phyloP scores from a whole-genome alignment of 2,888 invertebrate genomes.

The Oscheius myriophilus region DNA sequence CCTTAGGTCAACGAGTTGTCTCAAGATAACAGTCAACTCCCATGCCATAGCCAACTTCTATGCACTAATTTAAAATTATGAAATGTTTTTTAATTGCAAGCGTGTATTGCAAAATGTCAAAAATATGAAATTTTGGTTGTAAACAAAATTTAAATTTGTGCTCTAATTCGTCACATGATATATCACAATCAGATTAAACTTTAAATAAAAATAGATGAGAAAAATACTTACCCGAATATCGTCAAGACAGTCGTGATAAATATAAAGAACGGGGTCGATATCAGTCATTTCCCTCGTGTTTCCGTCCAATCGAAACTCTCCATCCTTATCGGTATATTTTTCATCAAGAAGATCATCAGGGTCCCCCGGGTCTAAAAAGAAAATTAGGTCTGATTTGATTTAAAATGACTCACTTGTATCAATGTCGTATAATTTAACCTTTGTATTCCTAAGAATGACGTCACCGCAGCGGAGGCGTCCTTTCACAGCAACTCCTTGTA shows the following conservation, averaged over 20 bases:
- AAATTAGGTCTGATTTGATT: not conserved
- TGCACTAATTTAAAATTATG: no score
- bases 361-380: conserved; percentile 50
- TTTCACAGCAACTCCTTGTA: conserved; percentile 56
- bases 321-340: conserved; percentile 49
- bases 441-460: conserved; percentile 47
- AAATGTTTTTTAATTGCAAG: no score
- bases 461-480: conserved; percentile 47
- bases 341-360: conserved; percentile 55
- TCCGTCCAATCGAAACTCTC: conserved; percentile 44
- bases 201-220: no score
- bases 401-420: conserved; percentile 45
- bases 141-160: no score
- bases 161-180: no score
- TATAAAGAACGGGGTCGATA: conserved; percentile 55
- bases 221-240: conserved; percentile 45
- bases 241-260: conserved; percentile 59
- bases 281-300: conserved; percentile 53
- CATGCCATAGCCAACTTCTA: no score
- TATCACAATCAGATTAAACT: no score
- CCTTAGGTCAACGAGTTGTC: no score
- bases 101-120: no score
- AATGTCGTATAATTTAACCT: conserved; percentile 54
- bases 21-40: no score
- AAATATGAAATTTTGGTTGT: no score